Conservation (phyloP, 2,113 vertebrate species). For the Notothenia coriiceps region DNA sequence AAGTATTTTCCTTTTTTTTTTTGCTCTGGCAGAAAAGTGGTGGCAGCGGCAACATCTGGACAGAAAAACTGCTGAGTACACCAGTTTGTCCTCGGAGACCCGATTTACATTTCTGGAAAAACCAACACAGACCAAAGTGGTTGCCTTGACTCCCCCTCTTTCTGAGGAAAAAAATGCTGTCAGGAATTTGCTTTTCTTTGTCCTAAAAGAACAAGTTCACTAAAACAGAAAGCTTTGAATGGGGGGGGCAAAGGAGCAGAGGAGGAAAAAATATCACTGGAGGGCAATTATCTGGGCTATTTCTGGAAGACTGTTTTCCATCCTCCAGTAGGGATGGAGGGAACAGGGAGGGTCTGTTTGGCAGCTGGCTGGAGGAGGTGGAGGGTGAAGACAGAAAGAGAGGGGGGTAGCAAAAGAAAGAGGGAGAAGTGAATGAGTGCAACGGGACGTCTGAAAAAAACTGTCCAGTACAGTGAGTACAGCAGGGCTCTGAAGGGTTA, state of each 20-base stretch:
- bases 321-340: slow-evolving; percentile 62
- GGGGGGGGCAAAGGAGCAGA: slow-evolving; percentile 32
- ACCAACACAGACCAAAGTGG: slow-evolving; percentile 54
- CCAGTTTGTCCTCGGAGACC: slow-evolving; percentile 19
- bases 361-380: slow-evolving; percentile 60
- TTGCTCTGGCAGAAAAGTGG: slow-evolving; percentile 1
- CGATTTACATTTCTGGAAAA: slow-evolving; percentile 69
- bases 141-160: slow-evolving; percentile 11
- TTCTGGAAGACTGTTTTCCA: slow-evolving; percentile 78
- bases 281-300: slow-evolving; percentile 82
- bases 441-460: slow-evolving; percentile 46
- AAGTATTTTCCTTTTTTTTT: slow-evolving; percentile 7
- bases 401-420: neutral
- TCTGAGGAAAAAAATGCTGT: slow-evolving; percentile 24
- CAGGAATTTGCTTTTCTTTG: slow-evolving; percentile 54
- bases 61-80: slow-evolving; percentile 52
- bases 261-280: slow-evolving; percentile 62
- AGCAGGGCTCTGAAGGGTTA: slow-evolving; percentile 25
- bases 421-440: slow-evolving; percentile 34
- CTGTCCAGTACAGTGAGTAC: slow-evolving; percentile 30
- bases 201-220: slow-evolving; percentile 38
- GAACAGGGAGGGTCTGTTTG: slow-evolving; percentile 76
- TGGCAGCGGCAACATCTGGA: slow-evolving; percentile 48
- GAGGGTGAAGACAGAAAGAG: slow-evolving; percentile 11
- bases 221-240: slow-evolving; percentile 36